These are phyloP conservation scores for Hyphantria cunea DNA, from an alignment of 1,140 invertebrate genomes.

Conservation along the genomic window DNA sequence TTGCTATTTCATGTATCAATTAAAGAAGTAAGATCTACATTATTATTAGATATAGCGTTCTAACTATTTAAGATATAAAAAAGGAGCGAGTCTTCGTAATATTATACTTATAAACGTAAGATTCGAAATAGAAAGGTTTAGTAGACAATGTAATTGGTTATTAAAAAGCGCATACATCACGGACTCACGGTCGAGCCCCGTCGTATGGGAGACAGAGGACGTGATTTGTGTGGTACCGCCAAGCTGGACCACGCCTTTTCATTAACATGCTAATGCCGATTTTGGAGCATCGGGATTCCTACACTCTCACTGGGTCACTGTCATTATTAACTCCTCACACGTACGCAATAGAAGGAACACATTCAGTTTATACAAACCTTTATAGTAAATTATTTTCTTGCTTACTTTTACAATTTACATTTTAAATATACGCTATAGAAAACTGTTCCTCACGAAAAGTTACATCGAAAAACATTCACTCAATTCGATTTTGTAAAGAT, in stretches of 20 bases:
- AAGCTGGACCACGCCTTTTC: conserved; percentile 62
- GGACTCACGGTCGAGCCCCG: conserved; percentile 37
- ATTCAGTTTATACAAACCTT: no score
- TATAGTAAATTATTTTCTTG: no score
- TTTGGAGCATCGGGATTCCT: conserved; percentile 47
- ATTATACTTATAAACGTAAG: no score
- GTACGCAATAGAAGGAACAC: neutral
- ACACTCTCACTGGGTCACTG: conserved; percentile 25
- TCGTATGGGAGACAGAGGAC: conserved; percentile 56
- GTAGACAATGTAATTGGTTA: conserved; percentile 70
- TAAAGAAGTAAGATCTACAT: no score
- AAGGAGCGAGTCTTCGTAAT: no score
- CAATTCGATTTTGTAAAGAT: neutral
- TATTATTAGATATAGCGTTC: no score
- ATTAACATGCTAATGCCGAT: conserved; percentile 75
- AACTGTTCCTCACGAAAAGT: no score
- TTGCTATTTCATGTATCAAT: no score
- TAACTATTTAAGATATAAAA: no score
- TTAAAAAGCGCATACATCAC: conserved; percentile 74
- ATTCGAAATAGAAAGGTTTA: conserved; percentile 29
- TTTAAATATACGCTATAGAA: no score
- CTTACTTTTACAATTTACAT: no score
- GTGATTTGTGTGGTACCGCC: conserved; percentile 56
- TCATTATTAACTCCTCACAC: conserved; percentile 5
- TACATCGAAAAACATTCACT: no score